A percentile compares a stretch with the other conserved stretches of the same genome.
Conservation (phyloP, 2,888 invertebrate genomes). For the Microdon myrmicae region DNA sequence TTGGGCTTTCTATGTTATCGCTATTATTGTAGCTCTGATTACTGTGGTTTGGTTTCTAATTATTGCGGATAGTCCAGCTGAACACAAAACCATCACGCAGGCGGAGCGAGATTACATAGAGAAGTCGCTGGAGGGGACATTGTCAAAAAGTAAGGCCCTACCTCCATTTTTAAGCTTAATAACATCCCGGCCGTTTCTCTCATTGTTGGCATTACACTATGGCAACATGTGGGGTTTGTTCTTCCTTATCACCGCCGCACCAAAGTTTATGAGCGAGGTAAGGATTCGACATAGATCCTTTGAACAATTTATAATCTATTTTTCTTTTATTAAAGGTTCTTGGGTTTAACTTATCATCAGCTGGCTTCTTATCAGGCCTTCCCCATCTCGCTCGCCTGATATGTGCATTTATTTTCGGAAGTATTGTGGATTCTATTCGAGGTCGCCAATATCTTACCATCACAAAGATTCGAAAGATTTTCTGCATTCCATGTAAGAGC, state of each 20-base stretch:
- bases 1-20: conserved; percentile 75
- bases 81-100: conserved; percentile 73
- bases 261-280: conserved; percentile 77
- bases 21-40: conserved; percentile 70
- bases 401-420: conserved; percentile 77
- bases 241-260: conserved; percentile 80
- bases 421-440: conserved; percentile 74
- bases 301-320: too few species aligned
- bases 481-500: conserved; percentile 73
- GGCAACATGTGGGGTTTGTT: conserved; percentile 82
- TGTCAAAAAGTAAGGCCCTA: conserved; percentile 72
- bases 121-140: conserved; percentile 71
- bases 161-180: conserved; percentile 74
- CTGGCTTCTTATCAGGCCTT: conserved; percentile 76
- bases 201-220: conserved; percentile 75
- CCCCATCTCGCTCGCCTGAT: conserved; percentile 78
- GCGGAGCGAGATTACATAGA: conserved; percentile 74
- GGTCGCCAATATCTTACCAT: conserved; percentile 66
- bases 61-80: conserved; percentile 73
- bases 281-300: too few species aligned
- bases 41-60: conserved; percentile 72
- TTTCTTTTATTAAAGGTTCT: conserved; percentile 66
- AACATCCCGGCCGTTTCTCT: conserved; percentile 76
- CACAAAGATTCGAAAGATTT: conserved; percentile 74
- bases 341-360: conserved; percentile 77